Conservation (phyloP, 2,888 invertebrate species). For the Tipula unca region DNA sequence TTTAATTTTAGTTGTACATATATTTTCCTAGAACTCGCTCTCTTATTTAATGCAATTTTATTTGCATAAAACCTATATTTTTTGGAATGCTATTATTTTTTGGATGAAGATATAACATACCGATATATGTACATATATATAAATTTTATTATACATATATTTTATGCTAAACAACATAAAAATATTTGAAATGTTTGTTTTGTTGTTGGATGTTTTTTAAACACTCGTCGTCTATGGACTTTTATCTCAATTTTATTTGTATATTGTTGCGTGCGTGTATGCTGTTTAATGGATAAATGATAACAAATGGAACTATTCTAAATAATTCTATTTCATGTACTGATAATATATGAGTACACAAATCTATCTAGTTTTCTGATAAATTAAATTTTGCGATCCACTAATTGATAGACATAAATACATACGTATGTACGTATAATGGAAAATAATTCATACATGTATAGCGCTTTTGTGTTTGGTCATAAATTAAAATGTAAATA, state of each 20-base stretch:
- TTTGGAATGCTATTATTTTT: not conserved
- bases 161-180: not conserved
- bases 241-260: not conserved
- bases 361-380: not conserved
- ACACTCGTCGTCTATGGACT: not conserved
- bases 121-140: not conserved
- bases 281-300: not conserved
- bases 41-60: not conserved
- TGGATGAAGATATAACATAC: not conserved
- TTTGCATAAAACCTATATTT: not conserved
- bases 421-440: no score
- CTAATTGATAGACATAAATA: not conserved
- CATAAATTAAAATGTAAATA: no score
- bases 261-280: not conserved
- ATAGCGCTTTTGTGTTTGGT: no score
- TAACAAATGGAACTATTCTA: not conserved
- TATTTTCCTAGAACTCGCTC: no score
- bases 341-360: not conserved
- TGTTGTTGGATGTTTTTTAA: no score
- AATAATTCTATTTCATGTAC: not conserved
- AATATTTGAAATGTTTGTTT: not conserved
- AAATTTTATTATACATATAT: not conserved
- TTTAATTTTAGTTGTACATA: not conserved
- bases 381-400: not conserved
- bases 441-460: no score